A percentile compares a stretch with the other conserved stretches of the same genome.
Conservation (phyloP, 2,113 vertebrate species). For the Labrus mixtus region DNA sequence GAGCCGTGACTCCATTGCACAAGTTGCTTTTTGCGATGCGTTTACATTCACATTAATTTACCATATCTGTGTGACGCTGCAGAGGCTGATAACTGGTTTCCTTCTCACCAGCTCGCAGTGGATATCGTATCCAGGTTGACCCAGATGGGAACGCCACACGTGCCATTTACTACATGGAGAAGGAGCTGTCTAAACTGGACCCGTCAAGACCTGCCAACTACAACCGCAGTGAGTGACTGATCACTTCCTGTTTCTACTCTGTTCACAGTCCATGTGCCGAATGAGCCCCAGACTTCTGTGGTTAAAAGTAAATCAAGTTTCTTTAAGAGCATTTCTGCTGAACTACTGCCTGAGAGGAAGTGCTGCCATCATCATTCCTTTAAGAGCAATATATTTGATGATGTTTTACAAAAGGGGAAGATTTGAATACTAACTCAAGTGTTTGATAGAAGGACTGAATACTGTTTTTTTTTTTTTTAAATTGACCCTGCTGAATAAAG, state of each 20-base stretch:
- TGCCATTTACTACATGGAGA: constrained; percentile 93
- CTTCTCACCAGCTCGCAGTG: constrained; percentile 85
- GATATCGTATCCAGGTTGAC: constrained; percentile 91
- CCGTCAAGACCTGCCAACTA: constrained; percentile 84
- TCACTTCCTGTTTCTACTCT: constrained; percentile 9
- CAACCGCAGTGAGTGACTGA: constrained; percentile 83
- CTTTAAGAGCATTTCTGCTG: too few species aligned
- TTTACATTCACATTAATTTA: neutral
- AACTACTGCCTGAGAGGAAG: too few species aligned
- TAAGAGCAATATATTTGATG: too few species aligned
- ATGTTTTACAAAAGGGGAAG: too few species aligned
- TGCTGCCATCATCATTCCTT: too few species aligned
- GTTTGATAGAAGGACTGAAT: too few species aligned
- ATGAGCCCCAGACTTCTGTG: neutral
- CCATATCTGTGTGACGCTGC: neutral
- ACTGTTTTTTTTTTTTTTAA: too few species aligned
- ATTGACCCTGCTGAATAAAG: too few species aligned
- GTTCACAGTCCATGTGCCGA: too few species aligned
- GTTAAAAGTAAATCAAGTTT: neutral
- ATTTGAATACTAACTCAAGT: too few species aligned
- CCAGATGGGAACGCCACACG: constrained; percentile 91
- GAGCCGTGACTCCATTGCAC: too few species aligned
- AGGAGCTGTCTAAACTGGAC: constrained; percentile 90
- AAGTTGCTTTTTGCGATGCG: too few species aligned
- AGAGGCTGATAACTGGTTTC: neutral